phyloP scores from a whole-genome alignment of 2,113 vertebrate genomes.

The Petaurus breviceps region DNA sequence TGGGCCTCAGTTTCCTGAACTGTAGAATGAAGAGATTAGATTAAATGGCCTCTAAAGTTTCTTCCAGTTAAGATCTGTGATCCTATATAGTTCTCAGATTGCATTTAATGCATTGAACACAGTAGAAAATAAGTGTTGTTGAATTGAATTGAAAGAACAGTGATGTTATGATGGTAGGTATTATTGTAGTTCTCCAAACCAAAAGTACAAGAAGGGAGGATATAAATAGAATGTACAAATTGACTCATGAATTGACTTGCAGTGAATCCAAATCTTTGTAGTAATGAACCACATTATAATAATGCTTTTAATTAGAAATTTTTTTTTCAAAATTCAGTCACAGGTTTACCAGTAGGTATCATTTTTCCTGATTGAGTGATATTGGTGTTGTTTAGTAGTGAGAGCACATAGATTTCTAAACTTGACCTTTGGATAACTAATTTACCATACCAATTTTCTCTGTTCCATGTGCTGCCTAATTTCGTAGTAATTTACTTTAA shows the following conservation, averaged over 20 bases:
- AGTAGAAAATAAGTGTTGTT: not conserved
- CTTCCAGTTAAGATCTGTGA: not conserved
- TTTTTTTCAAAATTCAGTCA: not conserved
- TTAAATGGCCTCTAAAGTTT: not conserved
- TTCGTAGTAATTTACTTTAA: not conserved
- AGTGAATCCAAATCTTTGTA: not conserved
- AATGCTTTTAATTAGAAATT: not conserved
- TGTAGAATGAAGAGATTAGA: not conserved
- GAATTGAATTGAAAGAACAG: not conserved
- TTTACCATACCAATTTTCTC: not conserved
- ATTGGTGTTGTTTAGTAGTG: not conserved
- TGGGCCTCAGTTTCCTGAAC: not conserved
- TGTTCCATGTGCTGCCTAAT: not conserved
- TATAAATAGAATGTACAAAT: not conserved
- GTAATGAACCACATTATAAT: not conserved
- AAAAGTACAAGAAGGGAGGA: not conserved
- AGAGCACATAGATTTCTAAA: not conserved
- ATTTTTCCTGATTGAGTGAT: not conserved
- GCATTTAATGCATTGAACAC: not conserved
- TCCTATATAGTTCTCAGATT: not conserved
- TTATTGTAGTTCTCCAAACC: not conserved
- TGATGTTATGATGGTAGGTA: not conserved
- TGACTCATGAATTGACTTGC: not conserved
- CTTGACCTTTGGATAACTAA: not conserved
- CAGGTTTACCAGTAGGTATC: not conserved